Percentiles rank a stretch among this genome's conserved stretches.
Conservation (phyloP, 2,113 vertebrate species). For the Accipiter virgatus region DNA sequence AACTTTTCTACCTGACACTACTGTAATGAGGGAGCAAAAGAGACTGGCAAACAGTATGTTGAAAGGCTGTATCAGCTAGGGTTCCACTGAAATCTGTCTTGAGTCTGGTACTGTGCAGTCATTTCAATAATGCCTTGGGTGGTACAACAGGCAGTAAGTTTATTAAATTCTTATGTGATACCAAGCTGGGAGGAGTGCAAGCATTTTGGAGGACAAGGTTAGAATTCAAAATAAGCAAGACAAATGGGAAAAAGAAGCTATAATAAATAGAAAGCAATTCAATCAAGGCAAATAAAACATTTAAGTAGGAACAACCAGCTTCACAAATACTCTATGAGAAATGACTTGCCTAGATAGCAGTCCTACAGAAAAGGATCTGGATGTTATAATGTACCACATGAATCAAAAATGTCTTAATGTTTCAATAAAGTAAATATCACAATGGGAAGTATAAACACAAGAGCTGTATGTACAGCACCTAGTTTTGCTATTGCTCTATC, state of each 20-base stretch:
- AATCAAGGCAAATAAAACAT: constrained; percentile 21
- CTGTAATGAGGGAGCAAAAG: neutral
- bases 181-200: neutral
- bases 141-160: neutral
- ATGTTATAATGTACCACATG: neutral
- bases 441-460: neutral
- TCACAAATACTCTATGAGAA: neutral
- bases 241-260: constrained; percentile 2
- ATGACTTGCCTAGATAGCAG: neutral
- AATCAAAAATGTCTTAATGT: neutral
- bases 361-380: neutral
- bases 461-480: neutral
- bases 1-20: neutral
- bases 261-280: constrained; percentile 29
- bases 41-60: neutral
- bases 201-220: constrained; percentile 2
- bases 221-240: constrained; percentile 37
- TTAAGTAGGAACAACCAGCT: neutral
- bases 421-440: neutral
- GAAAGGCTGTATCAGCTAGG: neutral
- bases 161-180: constrained; percentile 3
- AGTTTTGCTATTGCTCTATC: neutral
- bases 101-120: neutral
- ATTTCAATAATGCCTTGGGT: neutral
- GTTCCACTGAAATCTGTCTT: neutral